Percentiles rank a stretch among this genome's conserved stretches.
Evolutionary conservation across 2,113 vertebrate genomes (phyloP).

Genomic region (Phocoena phocoena): DNA sequence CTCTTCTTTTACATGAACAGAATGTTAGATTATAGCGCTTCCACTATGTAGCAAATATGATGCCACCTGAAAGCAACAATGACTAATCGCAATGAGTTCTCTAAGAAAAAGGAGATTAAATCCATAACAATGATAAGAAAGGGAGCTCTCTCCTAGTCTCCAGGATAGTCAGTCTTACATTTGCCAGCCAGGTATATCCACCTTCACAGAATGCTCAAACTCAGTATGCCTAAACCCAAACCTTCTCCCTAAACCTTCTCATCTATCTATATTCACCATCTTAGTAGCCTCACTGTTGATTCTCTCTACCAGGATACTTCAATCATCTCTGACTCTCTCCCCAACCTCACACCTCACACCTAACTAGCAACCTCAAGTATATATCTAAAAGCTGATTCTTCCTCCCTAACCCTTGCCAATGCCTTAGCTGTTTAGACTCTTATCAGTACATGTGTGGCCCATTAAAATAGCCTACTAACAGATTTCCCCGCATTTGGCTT

Average conservation of each 20-base stretch:
- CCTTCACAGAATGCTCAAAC: background rate
- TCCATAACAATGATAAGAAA: background rate
- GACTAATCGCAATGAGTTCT: background rate
- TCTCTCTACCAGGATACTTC: background rate
- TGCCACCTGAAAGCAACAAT: background rate
- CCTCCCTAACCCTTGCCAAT: background rate
- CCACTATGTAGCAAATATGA: background rate
- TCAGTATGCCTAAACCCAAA: constrained; percentile 17
- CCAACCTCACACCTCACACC: background rate
- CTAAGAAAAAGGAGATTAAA: background rate
- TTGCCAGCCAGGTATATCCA: background rate
- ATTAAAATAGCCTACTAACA: background rate
- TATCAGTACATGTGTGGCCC: background rate
- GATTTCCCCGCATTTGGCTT: background rate
- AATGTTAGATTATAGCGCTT: constrained; percentile 13
- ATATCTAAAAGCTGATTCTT: background rate
- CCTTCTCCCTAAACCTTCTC: background rate
- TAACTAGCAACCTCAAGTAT: background rate
- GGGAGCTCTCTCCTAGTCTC: background rate
- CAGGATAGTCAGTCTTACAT: background rate
- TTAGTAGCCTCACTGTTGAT: background rate
- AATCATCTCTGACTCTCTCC: background rate
- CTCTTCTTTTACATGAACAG: background rate
- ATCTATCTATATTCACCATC: background rate
- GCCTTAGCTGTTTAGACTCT: background rate